Evolutionary conservation across 2,113 vertebrate genomes (phyloP), one percentile per base, ranked within the genome.

Genomic region (Dunckerocampus dactyliophorus): DNA sequence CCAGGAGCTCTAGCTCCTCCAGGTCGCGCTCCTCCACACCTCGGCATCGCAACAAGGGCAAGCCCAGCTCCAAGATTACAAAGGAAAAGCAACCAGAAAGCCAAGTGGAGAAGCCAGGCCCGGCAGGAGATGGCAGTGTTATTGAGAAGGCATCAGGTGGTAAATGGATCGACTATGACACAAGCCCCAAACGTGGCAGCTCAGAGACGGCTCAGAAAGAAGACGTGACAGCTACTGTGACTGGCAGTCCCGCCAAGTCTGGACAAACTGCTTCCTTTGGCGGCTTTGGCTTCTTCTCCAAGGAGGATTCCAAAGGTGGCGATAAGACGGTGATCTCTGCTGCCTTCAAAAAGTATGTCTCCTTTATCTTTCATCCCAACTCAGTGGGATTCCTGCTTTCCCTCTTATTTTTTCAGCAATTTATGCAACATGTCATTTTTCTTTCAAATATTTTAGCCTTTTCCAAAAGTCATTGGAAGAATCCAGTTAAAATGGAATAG

Each of bases 21-120:
- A 92, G 92, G 0, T 98, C 95, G 52, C 92, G 92, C 15, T 96
- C 95, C 0, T 93, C 94, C 3, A 94, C 94, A 0, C 95, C 94
- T 0, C 77, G 56, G 1, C 76, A 63, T 24, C 92, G 90, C 75
- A 83, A 89, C 71, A 91, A 93, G 0, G 90, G 90, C 24, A 83
- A 87, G 72, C 77, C 61, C 24, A 53, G 47, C 34, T 54, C 81
- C 52, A 98, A 95, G 81, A 95, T 94, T 0, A 81, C 84, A 7
- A 97, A 96, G 49, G 83, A 78, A 0, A 88, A 82, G 62, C 22
- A 17, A 10, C 45, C 66, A 0, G 79, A 73, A 10, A 70, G 63
- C 19, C 78, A 58, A 0, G 48, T 19, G 0, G 83, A 82, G 43
- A 86, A 80, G n/a, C 9, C 71, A 0, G 69, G 57, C 1, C 55